Conservation (phyloP, 2,888 invertebrate genomes). For the Muschampia plurimacula region DNA sequence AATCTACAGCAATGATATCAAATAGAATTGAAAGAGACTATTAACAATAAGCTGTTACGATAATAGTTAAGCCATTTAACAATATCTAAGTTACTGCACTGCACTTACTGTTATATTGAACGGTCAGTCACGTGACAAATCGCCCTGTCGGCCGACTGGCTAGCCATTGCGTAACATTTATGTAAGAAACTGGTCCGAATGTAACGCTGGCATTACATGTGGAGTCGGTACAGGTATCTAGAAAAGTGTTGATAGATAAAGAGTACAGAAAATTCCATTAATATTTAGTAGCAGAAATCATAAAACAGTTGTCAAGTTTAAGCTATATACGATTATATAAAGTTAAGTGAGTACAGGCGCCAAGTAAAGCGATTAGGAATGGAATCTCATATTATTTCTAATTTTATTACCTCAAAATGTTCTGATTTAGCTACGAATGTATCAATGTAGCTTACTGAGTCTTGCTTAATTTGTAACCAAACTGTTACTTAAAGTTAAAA, state of each 20-base stretch:
- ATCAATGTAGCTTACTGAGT: no score
- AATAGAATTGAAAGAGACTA: neutral
- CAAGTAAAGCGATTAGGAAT: no score
- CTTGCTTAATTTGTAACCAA: no score
- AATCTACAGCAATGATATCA: neutral
- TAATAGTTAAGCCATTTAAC: constrained; percentile 16
- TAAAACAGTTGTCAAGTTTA: neutral
- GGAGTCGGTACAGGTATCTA: constrained; percentile 12
- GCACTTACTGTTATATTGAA: constrained; percentile 12
- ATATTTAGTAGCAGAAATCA: neutral
- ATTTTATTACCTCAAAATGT: no score
- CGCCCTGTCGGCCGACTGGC: constrained; percentile 38
- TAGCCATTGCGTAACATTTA: constrained; percentile 71
- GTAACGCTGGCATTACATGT: constrained; percentile 52
- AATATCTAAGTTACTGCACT: neutral
- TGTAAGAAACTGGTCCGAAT: constrained; percentile 72
- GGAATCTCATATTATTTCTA: no score
- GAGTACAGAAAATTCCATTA: neutral
- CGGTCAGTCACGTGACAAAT: constrained; percentile 38
- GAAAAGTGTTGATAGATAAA: constrained; percentile 19
- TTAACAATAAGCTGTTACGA: constrained; percentile 4
- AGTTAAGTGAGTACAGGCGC: no score
- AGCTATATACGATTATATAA: neutral
- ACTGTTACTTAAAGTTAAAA: no score
- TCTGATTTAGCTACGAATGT: no score